A percentile compares a stretch with the other conserved stretches of the same genome.
These are phyloP conservation scores for Lethrus apterus DNA, from an alignment of 1,140 invertebrate genomes.

Conservation along the genomic window DNA sequence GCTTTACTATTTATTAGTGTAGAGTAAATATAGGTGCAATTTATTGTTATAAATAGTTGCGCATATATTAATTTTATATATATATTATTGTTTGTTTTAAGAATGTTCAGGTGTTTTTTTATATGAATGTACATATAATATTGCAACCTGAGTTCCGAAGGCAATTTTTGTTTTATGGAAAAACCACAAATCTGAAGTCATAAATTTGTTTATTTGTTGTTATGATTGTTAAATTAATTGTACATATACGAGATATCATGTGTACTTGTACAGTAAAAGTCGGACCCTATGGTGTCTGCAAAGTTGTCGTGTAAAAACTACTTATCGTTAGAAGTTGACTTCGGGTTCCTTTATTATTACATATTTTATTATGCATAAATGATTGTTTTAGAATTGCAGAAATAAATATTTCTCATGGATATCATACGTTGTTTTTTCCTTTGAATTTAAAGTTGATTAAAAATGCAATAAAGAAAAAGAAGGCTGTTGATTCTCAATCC, in stretches of 20 bases:
- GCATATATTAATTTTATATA: too few species aligned
- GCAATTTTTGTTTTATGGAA: slow-evolving; percentile 6
- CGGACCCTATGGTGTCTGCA: slow-evolving; percentile 38
- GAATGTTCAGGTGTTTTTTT: not conserved
- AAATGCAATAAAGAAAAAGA: too few species aligned
- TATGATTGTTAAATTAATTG: slow-evolving; percentile 17
- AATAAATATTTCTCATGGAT: slow-evolving; percentile 39
- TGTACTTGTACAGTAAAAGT: slow-evolving; percentile 28
- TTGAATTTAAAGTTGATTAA: not conserved
- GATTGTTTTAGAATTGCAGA: slow-evolving; percentile 38
- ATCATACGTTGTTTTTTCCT: slow-evolving; percentile 2
- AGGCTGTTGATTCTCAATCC: too few species aligned
- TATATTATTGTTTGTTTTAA: not conserved
- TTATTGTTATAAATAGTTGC: slow-evolving; percentile 8
- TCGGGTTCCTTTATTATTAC: slow-evolving; percentile 34
- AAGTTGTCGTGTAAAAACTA: slow-evolving; percentile 27
- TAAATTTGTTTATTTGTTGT: slow-evolving; percentile 20
- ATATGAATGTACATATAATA: slow-evolving; percentile 1
- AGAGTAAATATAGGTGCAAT: slow-evolving; percentile 10
- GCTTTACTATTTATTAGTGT: slow-evolving; percentile 12
- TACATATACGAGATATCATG: slow-evolving; percentile 28
- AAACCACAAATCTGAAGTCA: slow-evolving; percentile 13
- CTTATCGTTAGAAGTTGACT: slow-evolving; percentile 30
- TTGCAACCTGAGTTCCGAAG: not conserved
- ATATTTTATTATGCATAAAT: slow-evolving; percentile 38